phyloP scores from a whole-genome alignment of 2,113 vertebrate species.

The Sylvia atricapilla region DNA sequence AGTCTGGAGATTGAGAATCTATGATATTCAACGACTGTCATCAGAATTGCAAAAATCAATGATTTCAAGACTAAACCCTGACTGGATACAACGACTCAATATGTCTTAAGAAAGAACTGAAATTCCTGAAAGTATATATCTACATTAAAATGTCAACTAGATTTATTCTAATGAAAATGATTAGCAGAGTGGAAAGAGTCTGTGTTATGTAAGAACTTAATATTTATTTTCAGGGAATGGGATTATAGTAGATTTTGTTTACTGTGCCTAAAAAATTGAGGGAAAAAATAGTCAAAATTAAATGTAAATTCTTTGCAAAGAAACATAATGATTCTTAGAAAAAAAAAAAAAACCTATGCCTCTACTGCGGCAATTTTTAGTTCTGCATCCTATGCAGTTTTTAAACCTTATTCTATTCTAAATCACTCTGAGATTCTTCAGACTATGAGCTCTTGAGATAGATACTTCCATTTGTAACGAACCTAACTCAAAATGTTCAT shows the following conservation, averaged over 20 bases:
- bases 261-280: neutral
- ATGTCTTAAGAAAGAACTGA: neutral
- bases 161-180: neutral
- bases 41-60: neutral
- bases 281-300: neutral
- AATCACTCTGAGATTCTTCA: neutral
- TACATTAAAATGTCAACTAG: neutral
- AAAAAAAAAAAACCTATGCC: neutral
- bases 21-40: neutral
- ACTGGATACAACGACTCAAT: neutral
- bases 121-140: neutral
- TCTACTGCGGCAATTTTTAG: neutral
- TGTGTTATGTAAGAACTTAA: neutral
- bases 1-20: neutral
- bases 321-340: neutral
- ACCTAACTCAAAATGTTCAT: neutral
- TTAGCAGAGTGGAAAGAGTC: neutral
- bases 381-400: neutral
- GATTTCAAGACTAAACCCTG: neutral
- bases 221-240: neutral
- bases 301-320: neutral
- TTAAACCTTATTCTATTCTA: neutral
- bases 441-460: neutral
- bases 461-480: neutral
- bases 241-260: slow-evolving; percentile 18